Conservation (phyloP, 2,888 invertebrate genomes). For the Cephalotes varians region DNA sequence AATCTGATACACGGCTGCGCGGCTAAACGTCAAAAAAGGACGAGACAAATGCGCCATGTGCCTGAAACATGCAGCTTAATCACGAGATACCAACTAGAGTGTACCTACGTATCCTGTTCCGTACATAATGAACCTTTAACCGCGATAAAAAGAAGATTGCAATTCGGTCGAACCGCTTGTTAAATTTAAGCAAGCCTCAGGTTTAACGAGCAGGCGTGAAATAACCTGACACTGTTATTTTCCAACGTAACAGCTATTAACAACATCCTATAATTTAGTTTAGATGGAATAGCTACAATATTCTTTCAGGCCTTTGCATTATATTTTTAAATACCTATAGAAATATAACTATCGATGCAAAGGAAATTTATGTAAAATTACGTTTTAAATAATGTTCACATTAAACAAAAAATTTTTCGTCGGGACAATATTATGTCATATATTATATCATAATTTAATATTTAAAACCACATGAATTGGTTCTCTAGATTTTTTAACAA, state of each 20-base stretch:
- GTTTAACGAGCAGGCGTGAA: not conserved
- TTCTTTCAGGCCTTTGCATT: not conserved
- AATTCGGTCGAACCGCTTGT: constrained; percentile 41
- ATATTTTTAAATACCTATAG: not conserved
- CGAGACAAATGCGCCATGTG: not conserved
- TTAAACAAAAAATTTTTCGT: not conserved
- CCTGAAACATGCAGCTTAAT: constrained; percentile 50
- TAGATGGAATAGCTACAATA: not conserved
- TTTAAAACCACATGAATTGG: not conserved
- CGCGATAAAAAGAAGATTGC: constrained; percentile 8
- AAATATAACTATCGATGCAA: not conserved
- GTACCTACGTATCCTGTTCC: not conserved
- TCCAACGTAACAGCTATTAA: constrained; percentile 25
- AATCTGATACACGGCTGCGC: not conserved
- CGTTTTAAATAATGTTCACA: not conserved
- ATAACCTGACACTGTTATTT: constrained; percentile 22
- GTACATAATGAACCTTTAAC: constrained; percentile 53
- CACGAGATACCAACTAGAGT: constrained; percentile 38
- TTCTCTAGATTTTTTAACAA: not conserved
- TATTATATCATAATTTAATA: too few species aligned
- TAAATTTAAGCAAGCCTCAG: constrained; percentile 41
- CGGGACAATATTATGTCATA: not conserved
- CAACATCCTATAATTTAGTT: not conserved
- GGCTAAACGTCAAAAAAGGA: constrained; percentile 36
- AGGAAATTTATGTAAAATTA: not conserved